A percentile compares a stretch with the other conserved stretches of the same genome.
Evolutionary conservation across 2,797 vertebrate genomes (phyloP).

Genomic region (Loris lydekkerianus): DNA sequence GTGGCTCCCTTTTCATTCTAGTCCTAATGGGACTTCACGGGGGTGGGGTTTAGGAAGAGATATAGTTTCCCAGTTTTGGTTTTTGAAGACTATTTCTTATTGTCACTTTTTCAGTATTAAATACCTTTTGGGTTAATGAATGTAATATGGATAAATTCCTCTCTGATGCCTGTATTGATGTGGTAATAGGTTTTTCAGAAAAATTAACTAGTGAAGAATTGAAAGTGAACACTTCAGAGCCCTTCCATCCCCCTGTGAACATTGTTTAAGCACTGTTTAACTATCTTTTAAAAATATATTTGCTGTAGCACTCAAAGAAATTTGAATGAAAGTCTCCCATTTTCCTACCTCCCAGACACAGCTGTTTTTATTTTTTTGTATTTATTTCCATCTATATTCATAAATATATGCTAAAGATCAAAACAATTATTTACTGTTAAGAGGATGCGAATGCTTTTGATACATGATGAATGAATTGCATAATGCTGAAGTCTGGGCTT

Average conservation of each 20-base stretch:
- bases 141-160: constrained; percentile 44
- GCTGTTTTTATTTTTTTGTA: background rate
- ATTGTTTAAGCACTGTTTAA: background rate
- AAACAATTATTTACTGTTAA: constrained; percentile 12
- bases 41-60: background rate
- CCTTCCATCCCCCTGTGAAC: constrained; percentile 28
- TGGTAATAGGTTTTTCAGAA: background rate
- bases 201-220: constrained; percentile 58
- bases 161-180: constrained; percentile 36
- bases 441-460: background rate
- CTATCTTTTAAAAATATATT: constrained; percentile 19
- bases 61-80: background rate
- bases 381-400: background rate
- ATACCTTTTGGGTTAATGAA: background rate
- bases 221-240: constrained; percentile 48
- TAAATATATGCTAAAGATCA: constrained; percentile 6
- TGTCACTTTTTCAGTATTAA: constrained; percentile 43
- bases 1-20: constrained; percentile 77
- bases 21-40: background rate
- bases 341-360: background rate
- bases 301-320: background rate
- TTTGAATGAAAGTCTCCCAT: background rate
- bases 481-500: background rate
- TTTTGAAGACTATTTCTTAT: constrained; percentile 26
- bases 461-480: background rate